Base-by-base conservation (phyloP, 64 coral and sea anemone genomes). In the Orbicella faveolata region DNA sequence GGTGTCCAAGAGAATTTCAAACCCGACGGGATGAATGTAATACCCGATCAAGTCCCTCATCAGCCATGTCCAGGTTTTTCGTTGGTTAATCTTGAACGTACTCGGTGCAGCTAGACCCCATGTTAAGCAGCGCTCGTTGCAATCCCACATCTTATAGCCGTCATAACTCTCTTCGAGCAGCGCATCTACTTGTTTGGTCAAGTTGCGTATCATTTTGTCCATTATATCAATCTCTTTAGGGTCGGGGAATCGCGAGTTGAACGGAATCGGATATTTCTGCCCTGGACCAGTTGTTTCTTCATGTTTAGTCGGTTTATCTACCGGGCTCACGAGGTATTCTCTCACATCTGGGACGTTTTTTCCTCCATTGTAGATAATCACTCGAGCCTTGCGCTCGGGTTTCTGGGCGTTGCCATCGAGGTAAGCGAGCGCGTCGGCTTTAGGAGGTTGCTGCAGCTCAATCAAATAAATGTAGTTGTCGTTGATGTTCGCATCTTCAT, bases 401-500 rank as follows among this genome's bases (percentile, higher is more conserved):
- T 92, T 92, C 35, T 35, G 74, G 70, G 51, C 74, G 36, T 70
- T 92, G 13, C 83, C 62, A 21, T 95, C 94, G n/a, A 95, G 68
- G 53, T 83, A 89, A 18, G 65, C 77, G 16, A 95, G 94, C 52
- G 87, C 90, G 19, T 82, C 87, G 19, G 53, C 69, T 85, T 95
- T 95, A 1, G 72, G 30, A 1, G 94, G 90, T 8, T 73, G 62
- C 34, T 80, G 79, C 1, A 91, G 86, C 63, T 95, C 83, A 64
- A 95, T 95, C 30, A 95, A 85, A 53, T 92, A 95, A 55, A 95
- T 95, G 18, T 92, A 95, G 87, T 95, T 95, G 64, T 67, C 80
- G 9, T 17, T 51, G 30, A 92, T 62, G 2, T 72, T 77, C 7
- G 94, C 94, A 4, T 95, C 83, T 8, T 89, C 85, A 55, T 89